A percentile compares a stretch with the other conserved stretches of the same genome.
Conservation (phyloP, 2,797 vertebrate genomes). For the Paguma larvata region DNA sequence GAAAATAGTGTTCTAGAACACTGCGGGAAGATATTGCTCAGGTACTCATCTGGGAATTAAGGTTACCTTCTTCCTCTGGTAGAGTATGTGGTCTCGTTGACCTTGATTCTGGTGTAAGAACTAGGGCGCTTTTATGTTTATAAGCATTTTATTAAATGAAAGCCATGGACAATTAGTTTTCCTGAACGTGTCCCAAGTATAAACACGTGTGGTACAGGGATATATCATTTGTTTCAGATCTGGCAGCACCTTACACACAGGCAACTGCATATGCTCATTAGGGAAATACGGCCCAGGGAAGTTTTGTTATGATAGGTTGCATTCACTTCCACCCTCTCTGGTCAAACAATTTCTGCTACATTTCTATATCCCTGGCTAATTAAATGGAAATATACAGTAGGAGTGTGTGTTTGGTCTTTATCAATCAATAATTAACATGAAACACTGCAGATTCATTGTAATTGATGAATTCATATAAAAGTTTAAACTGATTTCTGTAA, state of each 20-base stretch:
- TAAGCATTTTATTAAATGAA: not conserved
- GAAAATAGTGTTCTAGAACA: not conserved
- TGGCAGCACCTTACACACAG: not conserved
- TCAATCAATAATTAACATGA: not conserved
- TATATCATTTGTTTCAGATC: not conserved
- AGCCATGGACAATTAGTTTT: not conserved
- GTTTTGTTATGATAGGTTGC: not conserved
- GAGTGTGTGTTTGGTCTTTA: not conserved
- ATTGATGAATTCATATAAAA: constrained; percentile 18
- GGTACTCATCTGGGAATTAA: not conserved
- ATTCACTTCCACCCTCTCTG: not conserved
- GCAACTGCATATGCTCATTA: not conserved
- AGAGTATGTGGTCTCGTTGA: not conserved
- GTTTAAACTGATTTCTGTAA: not conserved
- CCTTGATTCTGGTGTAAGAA: not conserved
- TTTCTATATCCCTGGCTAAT: not conserved
- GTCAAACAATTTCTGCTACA: not conserved
- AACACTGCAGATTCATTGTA: not conserved
- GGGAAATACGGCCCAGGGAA: not conserved
- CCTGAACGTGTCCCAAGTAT: not conserved
- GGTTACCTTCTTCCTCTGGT: not conserved
- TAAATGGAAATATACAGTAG: not conserved
- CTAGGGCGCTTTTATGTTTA: not conserved
- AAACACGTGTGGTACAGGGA: not conserved
- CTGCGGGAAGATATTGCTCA: not conserved